A percentile compares a stretch with the other conserved stretches of the same genome.
Conservation (phyloP, 2,113 vertebrate species). For the Isichthys henryi region DNA sequence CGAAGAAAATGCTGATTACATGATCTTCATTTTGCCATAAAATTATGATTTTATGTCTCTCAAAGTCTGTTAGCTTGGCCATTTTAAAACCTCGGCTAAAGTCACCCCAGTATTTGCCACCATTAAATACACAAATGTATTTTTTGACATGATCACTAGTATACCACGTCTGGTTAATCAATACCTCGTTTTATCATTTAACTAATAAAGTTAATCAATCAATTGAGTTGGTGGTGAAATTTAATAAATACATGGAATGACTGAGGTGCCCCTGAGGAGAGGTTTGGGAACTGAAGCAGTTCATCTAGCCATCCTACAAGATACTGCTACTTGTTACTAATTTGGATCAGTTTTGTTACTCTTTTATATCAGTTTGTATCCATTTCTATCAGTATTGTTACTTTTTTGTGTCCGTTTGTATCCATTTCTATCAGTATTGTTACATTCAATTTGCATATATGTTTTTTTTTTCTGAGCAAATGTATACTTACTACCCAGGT, state of each 20-base stretch:
- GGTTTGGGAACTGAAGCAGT: neutral
- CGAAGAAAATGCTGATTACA: neutral
- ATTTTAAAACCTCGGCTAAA: neutral
- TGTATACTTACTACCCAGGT: neutral
- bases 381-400: neutral
- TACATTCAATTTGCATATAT: neutral
- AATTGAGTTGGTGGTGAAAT: neutral
- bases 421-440: neutral
- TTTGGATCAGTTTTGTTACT: neutral
- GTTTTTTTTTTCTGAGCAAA: neutral
- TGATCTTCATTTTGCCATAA: neutral
- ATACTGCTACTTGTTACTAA: neutral
- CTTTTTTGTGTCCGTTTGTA: neutral
- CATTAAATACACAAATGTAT: neutral
- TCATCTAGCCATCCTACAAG: neutral
- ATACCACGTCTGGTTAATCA: neutral
- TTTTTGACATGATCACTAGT: neutral
- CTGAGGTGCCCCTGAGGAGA: neutral
- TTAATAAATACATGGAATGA: neutral
- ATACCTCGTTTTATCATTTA: neutral
- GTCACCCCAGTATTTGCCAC: neutral
- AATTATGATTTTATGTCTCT: neutral
- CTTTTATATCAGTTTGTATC: neutral
- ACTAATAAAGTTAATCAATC: neutral
- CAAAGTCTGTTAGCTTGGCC: neutral